Evolutionary conservation across 2,888 invertebrate genomes (phyloP), one percentile per base, ranked within the genome.

Genomic region (Lepidochitona cinerea): DNA sequence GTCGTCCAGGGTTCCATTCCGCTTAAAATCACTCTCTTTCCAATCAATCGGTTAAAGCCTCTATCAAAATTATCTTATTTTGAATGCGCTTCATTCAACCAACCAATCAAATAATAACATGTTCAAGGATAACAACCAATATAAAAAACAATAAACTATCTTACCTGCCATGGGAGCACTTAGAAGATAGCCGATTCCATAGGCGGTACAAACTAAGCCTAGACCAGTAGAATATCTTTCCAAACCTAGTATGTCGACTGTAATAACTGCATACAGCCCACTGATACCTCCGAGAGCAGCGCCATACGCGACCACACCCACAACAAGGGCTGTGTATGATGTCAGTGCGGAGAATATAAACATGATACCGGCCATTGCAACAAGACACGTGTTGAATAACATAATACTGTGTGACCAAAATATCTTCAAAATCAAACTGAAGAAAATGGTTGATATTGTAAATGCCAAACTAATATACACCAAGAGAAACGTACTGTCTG

Each of bases 151-250:
- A n/a, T n/a, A n/a, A n/a, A n/a, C n/a, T 49, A 5, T 14, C 59
- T 59, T 32, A 59, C 59, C 59, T 23, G 59, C 59, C 32, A 59
- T 59, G 2, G 59, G 59, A 29, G 59, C 59, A 59, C 59, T 59
- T 26, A 59, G 59, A 59, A 59, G 59, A 59, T 59, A 59, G 26
- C 59, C 59, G 26, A 59, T 29, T 23, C 59, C 59, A 26, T 59
- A 59, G 4, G 26, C 59, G 4, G 59, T 59, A 59, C 59, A 59
- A 32, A 59, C 59, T 14, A 59, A 23, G 59, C 59, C 59, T 14
- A 59, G 59, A 1, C 59, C 59, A 14, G 59, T 59, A 4, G 59
- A 29, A 32, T 59, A 59, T 14, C 23, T 23, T 26, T 59, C 32
- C 26, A 59, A 26, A 4, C 59, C 59, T 14, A 59, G 59, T 29